These are phyloP conservation scores for Embiotoca jacksoni DNA, from an alignment of 2,113 vertebrate species.

Conservation along the genomic window DNA sequence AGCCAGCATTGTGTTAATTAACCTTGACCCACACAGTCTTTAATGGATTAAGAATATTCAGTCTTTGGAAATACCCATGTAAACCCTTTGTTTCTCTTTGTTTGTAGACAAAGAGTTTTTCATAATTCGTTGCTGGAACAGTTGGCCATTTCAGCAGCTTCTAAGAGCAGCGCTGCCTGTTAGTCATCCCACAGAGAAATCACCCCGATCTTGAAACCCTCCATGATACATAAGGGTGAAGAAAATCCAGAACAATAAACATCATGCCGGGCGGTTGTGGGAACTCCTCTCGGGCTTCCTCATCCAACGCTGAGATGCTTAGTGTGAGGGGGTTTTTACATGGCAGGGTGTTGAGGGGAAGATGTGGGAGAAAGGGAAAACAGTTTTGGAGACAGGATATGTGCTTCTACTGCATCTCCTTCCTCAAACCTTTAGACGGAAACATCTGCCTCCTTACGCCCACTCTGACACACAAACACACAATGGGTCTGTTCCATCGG, in stretches of 20 bases:
- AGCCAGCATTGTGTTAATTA: conserved; percentile 71
- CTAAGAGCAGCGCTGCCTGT: conserved; percentile 48
- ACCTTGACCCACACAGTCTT: conserved; percentile 72
- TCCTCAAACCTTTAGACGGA: conserved; percentile 81
- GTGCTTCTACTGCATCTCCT: conserved; percentile 74
- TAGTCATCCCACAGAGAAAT: conserved; percentile 62
- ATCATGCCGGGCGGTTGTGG: conserved; percentile 41
- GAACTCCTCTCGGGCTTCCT: conserved; percentile 45
- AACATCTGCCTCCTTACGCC: conserved; percentile 84
- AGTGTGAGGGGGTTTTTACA: conserved; percentile 12
- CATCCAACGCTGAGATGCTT: conserved; percentile 38
- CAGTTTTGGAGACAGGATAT: conserved; percentile 78
- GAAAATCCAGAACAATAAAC: conserved; percentile 63
- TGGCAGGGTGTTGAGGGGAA: conserved; percentile 26
- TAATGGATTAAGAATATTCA: conserved; percentile 58
- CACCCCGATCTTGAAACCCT: conserved; percentile 42
- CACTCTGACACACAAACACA: conserved; percentile 63
- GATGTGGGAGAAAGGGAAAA: conserved; percentile 61
- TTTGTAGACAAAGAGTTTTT: conserved; percentile 68
- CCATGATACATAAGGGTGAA: conserved; percentile 54
- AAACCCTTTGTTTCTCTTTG: conserved; percentile 67
- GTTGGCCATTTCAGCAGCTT: conserved; percentile 42
- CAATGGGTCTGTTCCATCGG: conserved; percentile 71
- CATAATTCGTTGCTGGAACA: conserved; percentile 46
- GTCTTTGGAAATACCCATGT: conserved; percentile 71